Percentiles rank a stretch among this genome's conserved stretches.
Evolutionary conservation across 2,797 vertebrate species (phyloP).

Genomic region (Arctocebus calabarensis): DNA sequence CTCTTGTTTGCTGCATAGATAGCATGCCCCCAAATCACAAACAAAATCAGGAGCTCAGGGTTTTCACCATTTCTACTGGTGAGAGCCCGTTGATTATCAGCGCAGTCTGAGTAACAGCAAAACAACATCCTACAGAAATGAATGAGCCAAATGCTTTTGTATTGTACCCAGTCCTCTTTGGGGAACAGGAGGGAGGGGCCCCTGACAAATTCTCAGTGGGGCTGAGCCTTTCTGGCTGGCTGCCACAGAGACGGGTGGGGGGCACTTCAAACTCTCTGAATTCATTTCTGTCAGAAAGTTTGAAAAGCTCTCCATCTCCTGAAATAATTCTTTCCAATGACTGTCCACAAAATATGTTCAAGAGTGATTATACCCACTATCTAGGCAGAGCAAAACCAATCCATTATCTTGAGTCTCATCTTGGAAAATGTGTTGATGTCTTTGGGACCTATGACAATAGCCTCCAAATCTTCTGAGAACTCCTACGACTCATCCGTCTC

Average conservation of each 20-base stretch:
- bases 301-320: conserved; percentile 67
- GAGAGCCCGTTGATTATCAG: conserved; percentile 75
- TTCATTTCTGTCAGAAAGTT: conserved; percentile 30
- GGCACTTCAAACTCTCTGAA: not conserved
- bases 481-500: not conserved
- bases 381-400: conserved; percentile 67
- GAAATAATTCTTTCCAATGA: conserved; percentile 68
- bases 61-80: conserved; percentile 53
- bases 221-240: not conserved
- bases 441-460: conserved; percentile 69
- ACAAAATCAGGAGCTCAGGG: not conserved
- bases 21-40: not conserved
- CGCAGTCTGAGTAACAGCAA: conserved; percentile 62
- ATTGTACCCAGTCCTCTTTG: not conserved
- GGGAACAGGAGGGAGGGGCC: not conserved
- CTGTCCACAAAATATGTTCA: conserved; percentile 64
- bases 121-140: not conserved
- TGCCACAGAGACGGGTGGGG: conserved; percentile 42
- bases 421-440: conserved; percentile 76
- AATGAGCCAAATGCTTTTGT: not conserved
- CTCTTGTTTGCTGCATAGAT: not conserved
- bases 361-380: conserved; percentile 49
- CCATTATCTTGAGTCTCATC: conserved; percentile 72
- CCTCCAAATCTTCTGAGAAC: not conserved
- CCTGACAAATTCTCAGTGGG: not conserved